These are phyloP conservation scores for Buathra laborator DNA, from an alignment of 2,888 invertebrate genomes.

Conservation along the genomic window DNA sequence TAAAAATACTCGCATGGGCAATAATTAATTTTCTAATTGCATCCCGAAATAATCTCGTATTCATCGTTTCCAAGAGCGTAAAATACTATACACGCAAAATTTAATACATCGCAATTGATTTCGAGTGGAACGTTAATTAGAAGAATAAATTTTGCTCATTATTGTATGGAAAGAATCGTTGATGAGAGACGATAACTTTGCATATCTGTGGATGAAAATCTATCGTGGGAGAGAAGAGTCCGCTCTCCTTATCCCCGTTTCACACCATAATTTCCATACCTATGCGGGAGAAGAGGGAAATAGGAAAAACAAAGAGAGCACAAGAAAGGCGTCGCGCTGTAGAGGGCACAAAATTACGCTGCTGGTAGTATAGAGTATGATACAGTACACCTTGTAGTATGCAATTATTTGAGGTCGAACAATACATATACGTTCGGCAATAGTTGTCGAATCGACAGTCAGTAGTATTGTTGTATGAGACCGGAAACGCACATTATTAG, in stretches of 20 bases:
- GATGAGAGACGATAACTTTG: constrained; percentile 3
- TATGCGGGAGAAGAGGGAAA: not conserved
- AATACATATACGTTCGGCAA: constrained; percentile 29
- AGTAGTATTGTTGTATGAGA: constrained; percentile 26
- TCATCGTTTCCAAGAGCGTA: not conserved
- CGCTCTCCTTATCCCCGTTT: constrained; percentile 16
- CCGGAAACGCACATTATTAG: constrained; percentile 34
- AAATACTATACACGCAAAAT: not conserved
- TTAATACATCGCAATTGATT: not conserved
- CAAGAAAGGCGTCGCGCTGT: constrained; percentile 13
- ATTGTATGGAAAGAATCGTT: not conserved
- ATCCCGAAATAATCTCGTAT: not conserved
- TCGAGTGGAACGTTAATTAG: not conserved
- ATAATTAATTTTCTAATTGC: constrained; percentile 4
- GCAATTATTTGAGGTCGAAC: constrained; percentile 30
- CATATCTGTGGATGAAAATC: constrained; percentile 7
- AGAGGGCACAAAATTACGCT: constrained; percentile 40
- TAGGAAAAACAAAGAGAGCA: not conserved
- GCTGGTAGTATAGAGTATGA: constrained; percentile 14
- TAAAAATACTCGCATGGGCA: not conserved
- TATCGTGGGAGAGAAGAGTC: not conserved
- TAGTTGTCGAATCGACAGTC: constrained; percentile 21
- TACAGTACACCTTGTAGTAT: constrained; percentile 30
- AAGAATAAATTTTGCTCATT: constrained; percentile 10
- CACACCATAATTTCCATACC: constrained; percentile 1